Evolutionary conservation across 1,140 invertebrate genomes (phyloP).

Genomic region (Drosophila trapezifrons): DNA sequence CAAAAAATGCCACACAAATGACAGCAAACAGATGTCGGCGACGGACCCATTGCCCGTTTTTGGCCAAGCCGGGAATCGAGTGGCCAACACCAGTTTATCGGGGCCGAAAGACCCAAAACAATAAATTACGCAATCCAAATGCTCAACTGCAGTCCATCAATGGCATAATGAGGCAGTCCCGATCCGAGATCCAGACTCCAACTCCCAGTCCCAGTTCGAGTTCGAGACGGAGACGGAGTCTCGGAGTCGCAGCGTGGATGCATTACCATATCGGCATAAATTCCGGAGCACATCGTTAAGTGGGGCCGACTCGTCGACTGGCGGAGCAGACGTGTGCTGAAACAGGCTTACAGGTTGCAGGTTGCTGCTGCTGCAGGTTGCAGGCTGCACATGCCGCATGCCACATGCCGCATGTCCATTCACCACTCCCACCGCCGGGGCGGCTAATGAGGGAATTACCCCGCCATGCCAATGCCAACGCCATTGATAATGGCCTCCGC

Average conservation of each 20-base stretch:
- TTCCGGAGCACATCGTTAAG: slow-evolving; percentile 84
- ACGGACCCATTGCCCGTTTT: slow-evolving; percentile 65
- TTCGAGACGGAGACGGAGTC: slow-evolving; percentile 26
- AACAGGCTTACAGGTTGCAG: slow-evolving; percentile 28
- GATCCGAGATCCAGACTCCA: slow-evolving; percentile 38
- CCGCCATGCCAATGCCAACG: slow-evolving; percentile 42
- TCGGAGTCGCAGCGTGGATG: slow-evolving; percentile 58
- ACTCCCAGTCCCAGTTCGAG: slow-evolving; percentile 26
- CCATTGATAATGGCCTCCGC: slow-evolving; percentile 57
- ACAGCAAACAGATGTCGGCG: slow-evolving; percentile 24
- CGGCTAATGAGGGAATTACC: slow-evolving; percentile 73
- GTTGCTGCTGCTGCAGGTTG: slow-evolving; percentile 13
- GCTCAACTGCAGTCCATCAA: slow-evolving; percentile 84
- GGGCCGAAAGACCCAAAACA: slow-evolving; percentile 72
- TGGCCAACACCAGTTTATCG: slow-evolving; percentile 80
- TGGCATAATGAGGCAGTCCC: slow-evolving; percentile 80
- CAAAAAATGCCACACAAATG: slow-evolving; percentile 69
- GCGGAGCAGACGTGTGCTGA: slow-evolving; percentile 50
- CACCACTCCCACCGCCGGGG: slow-evolving; percentile 29
- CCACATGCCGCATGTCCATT: slow-evolving; percentile 23
- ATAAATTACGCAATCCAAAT: slow-evolving; percentile 84
- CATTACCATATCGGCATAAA: slow-evolving; percentile 84
- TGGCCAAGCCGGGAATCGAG: slow-evolving; percentile 53
- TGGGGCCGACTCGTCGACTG: slow-evolving; percentile 56
- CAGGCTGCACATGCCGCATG: slow-evolving; percentile 13